A percentile compares a stretch with the other conserved stretches of the same genome.
Evolutionary conservation across 2,888 invertebrate genomes (phyloP).

Genomic region (Adelphocoris suturalis): DNA sequence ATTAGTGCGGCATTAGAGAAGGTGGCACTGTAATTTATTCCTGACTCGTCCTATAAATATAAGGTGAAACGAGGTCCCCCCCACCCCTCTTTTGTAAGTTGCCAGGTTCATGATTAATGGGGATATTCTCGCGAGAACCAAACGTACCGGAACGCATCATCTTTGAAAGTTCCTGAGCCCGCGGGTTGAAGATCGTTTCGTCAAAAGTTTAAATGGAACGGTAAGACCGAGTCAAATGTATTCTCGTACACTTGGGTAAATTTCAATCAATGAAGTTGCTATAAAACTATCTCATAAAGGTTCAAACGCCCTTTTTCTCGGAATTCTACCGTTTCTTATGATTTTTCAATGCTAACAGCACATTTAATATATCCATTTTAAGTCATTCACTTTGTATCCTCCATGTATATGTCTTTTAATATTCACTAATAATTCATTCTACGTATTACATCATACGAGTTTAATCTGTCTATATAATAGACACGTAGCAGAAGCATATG

Average conservation of each 20-base stretch:
- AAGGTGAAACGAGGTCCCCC: neutral
- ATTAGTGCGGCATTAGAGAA: slow-evolving; percentile 14
- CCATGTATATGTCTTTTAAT: neutral
- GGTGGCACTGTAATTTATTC: slow-evolving; percentile 34
- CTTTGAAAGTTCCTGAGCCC: neutral
- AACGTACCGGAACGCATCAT: slow-evolving; percentile 36
- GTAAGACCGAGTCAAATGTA: neutral
- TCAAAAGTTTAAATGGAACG: slow-evolving; percentile 16
- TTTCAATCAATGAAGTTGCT: no score
- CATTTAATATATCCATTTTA: no score
- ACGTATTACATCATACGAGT: neutral
- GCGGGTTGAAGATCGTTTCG: slow-evolving; percentile 2
- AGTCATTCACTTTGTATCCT: neutral
- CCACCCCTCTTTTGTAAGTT: neutral
- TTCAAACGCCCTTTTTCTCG: no score
- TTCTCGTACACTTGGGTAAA: neutral
- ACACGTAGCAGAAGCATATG: neutral
- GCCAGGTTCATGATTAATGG: slow-evolving; percentile 25
- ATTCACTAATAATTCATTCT: neutral
- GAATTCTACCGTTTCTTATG: no score
- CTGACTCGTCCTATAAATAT: slow-evolving; percentile 20
- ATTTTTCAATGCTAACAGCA: no score
- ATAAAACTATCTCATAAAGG: no score
- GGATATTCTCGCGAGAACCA: slow-evolving; percentile 1
- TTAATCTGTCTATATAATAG: no score